Evolutionary conservation across 92 coral and sea anemone species (phyloP), one percentile per base, ranked within the genome.

Genomic region (Porites rus): DNA sequence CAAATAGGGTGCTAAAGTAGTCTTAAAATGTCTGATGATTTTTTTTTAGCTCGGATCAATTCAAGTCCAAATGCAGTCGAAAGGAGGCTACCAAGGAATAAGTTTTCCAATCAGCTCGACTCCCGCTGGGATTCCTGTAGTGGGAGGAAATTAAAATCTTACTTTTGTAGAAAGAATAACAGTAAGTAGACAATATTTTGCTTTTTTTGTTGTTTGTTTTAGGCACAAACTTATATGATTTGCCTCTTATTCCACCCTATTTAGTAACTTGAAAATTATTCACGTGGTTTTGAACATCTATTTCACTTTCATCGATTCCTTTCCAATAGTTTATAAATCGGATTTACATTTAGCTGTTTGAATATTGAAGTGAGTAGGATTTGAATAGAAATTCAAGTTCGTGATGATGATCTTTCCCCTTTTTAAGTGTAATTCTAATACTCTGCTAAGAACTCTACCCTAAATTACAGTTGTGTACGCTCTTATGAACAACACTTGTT

Each of bases 1-100:
- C 14, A 43, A 7, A 38, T 38, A 19, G n/a, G 16, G 10, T 43
- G 13, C 69, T 66, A 75, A 31, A 56, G 54, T n/a, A 18, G 8
- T 21, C 28, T 28, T 24, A 13, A 74, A 51, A 5, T 75, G 50
- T 75, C 43, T 18, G 7, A 17, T 65, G 24, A 69, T 16, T 68
- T 76, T 75, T 75, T 80, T 75, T 58, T 22, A 95, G 98, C 94
- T 95, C 22, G 92, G 96, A 31, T 80, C 91, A 61, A 91, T 95
- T 62, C 98, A 95, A 83, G 88, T 83, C 12, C 98, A 95, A 88
- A 95, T 95, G 98, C 94, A 91, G 72, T 95, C 98, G 3, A 95
- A 95, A 88, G 98, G 98, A 20, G 98, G 98, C 0, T 95, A 95
- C 50, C 80, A 84, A 38, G 89, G 83, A 7, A 80, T 88, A 9